A percentile compares a stretch with the other conserved stretches of the same genome.
Conservation (phyloP, 2,113 vertebrate genomes). For the Ciconia stormi region DNA sequence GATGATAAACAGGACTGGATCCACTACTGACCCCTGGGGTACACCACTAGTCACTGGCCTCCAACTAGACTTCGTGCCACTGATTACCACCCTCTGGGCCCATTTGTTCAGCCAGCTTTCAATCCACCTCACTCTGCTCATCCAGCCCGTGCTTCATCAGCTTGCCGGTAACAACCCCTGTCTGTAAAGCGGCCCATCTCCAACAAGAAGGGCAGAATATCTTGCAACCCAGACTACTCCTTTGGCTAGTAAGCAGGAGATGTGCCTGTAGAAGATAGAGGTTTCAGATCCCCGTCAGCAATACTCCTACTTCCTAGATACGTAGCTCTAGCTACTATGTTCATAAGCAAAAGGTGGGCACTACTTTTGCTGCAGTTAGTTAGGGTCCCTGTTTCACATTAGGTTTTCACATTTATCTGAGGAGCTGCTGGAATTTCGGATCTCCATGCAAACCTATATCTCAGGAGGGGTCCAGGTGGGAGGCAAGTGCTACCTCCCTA, state of each 20-base stretch:
- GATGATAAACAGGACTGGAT: neutral
- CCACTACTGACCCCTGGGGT: neutral
- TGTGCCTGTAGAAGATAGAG: neutral
- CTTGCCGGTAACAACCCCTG: neutral
- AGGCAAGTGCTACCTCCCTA: neutral
- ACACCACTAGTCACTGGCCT: neutral
- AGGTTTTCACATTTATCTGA: neutral
- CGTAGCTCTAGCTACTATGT: neutral
- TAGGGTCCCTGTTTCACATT: neutral
- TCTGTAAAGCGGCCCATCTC: neutral
- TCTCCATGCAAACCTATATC: neutral
- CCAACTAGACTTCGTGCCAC: neutral
- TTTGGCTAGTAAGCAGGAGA: neutral
- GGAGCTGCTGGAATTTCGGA: neutral
- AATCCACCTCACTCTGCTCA: neutral
- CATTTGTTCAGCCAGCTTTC: neutral
- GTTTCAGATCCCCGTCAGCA: neutral
- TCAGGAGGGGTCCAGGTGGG: neutral
- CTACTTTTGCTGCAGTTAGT: neutral
- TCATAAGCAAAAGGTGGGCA: neutral
- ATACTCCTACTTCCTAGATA: neutral
- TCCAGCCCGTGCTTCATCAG: fast-evolving
- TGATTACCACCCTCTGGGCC: no score
- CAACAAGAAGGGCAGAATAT: neutral
- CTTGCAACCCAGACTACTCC: neutral